These are phyloP conservation scores for Oxycera nigricornis DNA, from an alignment of 2,888 invertebrate species.

Conservation along the genomic window DNA sequence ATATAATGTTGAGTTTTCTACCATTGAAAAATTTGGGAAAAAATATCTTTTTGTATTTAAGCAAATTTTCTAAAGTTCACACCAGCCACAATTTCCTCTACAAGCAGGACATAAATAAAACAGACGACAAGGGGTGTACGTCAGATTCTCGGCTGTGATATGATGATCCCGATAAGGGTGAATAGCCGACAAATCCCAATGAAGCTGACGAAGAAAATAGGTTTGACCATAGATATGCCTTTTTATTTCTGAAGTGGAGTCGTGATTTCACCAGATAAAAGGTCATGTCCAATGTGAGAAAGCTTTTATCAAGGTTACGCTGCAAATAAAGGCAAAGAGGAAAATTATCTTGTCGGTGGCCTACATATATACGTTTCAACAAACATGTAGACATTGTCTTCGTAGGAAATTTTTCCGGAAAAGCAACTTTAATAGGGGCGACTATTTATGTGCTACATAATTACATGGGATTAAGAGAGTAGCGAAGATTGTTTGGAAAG, in stretches of 20 bases:
- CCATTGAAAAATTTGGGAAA: background rate
- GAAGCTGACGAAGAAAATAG: conserved; percentile 36
- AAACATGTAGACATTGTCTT: conserved; percentile 31
- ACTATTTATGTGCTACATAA: conserved; percentile 7
- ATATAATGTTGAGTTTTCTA: background rate
- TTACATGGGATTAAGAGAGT: conserved; percentile 10
- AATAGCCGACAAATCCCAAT: conserved; percentile 37
- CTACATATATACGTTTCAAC: background rate
- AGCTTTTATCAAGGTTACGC: conserved; percentile 28
- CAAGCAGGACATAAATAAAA: conserved; percentile 3
- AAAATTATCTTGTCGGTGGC: conserved; percentile 16
- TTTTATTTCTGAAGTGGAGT: conserved; percentile 34
- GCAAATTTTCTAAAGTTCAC: background rate
- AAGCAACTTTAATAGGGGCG: conserved; percentile 13
- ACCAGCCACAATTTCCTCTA: background rate
- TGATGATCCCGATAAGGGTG: conserved; percentile 38
- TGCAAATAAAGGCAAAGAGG: conserved; percentile 20
- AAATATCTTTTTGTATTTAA: too few species aligned
- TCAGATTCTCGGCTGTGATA: conserved; percentile 35
- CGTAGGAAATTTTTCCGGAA: conserved; percentile 18
- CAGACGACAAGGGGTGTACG: conserved; percentile 13
- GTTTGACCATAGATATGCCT: conserved; percentile 34
- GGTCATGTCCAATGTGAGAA: conserved; percentile 34
- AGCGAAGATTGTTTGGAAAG: too few species aligned
- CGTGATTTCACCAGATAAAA: conserved; percentile 27